phyloP scores from a whole-genome alignment of 2,113 vertebrate species.

The Mohoua ochrocephala region DNA sequence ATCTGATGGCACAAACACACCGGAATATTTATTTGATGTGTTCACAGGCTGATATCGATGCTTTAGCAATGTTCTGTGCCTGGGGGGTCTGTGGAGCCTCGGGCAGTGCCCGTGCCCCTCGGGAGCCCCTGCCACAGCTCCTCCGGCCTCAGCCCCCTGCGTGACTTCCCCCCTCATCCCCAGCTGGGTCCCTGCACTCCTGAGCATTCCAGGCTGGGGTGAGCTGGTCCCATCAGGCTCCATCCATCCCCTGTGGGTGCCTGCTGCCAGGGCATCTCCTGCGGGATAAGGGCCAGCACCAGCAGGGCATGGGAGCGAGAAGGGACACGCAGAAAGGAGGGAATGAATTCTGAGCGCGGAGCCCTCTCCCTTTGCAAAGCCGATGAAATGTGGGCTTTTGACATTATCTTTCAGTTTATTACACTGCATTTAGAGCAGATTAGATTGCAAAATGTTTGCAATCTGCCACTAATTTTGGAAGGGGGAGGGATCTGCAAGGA shows the following conservation, averaged over 20 bases:
- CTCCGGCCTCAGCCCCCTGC: fast-evolving
- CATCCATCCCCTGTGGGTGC: fast-evolving
- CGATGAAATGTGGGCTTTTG: background rate
- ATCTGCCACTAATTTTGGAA: background rate
- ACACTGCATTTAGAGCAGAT: background rate
- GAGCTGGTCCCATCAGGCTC: fast-evolving
- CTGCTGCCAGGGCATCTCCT: background rate
- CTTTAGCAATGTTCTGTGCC: background rate
- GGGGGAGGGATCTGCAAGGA: background rate
- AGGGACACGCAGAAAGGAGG: fast-evolving
- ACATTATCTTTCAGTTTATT: background rate
- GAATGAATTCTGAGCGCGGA: fast-evolving
- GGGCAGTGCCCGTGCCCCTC: fast-evolving
- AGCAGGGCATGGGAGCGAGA: fast-evolving
- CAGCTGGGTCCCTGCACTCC: fast-evolving
- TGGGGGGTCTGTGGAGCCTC: fast-evolving
- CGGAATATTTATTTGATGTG: fast-evolving
- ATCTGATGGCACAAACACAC: background rate
- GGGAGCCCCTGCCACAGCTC: fast-evolving
- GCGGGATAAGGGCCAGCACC: fast-evolving
- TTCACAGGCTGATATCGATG: fast-evolving
- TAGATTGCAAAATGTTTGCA: background rate
- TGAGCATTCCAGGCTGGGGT: fast-evolving
- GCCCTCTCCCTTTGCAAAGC: background rate
- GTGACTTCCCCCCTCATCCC: fast-evolving